Evolutionary conservation across 2,113 vertebrate genomes (phyloP).

Genomic region (Apeltes quadracus): DNA sequence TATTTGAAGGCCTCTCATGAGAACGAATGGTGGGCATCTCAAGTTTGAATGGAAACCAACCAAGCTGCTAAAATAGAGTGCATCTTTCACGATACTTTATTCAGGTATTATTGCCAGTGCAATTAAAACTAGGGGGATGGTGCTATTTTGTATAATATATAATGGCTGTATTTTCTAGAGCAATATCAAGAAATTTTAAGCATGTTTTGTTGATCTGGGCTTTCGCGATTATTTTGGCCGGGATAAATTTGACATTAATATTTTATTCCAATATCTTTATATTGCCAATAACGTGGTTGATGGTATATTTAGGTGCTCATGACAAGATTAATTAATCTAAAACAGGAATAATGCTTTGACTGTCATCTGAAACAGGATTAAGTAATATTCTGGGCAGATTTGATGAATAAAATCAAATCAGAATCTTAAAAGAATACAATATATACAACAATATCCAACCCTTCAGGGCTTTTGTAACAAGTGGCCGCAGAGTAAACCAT

Average conservation of each 20-base stretch:
- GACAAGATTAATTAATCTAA: not conserved
- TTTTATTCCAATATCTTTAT: no score
- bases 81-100: not conserved
- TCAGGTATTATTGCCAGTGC: not conserved
- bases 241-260: no score
- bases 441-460: not conserved
- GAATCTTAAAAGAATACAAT: not conserved
- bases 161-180: no score
- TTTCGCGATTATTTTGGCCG: no score
- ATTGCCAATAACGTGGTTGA: not conserved
- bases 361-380: not conserved
- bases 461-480: conserved; percentile 27
- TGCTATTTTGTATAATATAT: no score
- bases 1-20: conserved; percentile 34
- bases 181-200: no score
- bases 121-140: not conserved
- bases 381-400: not conserved
- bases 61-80: not conserved
- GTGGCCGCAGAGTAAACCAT: not conserved
- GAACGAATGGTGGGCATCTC: conserved; percentile 12
- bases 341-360: no score
- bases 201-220: no score
- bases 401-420: not conserved
- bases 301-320: not conserved
- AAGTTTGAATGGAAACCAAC: conserved; percentile 4